Evolutionary conservation across 2,888 invertebrate species (phyloP).

Genomic region (Tetranychus piercei): DNA sequence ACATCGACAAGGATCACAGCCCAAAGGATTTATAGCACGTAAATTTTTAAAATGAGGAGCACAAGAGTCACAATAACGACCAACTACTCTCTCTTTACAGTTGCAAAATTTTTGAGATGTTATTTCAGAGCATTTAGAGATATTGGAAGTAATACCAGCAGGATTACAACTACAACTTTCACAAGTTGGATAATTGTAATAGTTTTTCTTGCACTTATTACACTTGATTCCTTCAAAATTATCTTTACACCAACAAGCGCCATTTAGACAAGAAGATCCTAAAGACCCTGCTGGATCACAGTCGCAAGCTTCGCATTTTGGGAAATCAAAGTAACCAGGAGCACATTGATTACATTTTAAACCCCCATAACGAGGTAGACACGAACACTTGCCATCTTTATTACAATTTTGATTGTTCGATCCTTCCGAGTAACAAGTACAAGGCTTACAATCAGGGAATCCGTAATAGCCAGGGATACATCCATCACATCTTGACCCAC

Average conservation of each 20-base stretch:
- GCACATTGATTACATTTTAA: conserved; percentile 70
- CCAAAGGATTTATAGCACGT: conserved; percentile 58
- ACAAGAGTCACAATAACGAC: conserved; percentile 68
- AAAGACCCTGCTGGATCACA: conserved; percentile 44
- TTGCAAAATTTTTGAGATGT: conserved; percentile 33
- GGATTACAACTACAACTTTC: conserved; percentile 75
- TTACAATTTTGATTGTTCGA: background rate
- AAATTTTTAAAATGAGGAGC: conserved; percentile 88
- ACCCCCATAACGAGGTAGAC: conserved; percentile 55
- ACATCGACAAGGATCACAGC: conserved; percentile 82
- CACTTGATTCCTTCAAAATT: conserved; percentile 75
- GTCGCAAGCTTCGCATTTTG: conserved; percentile 66
- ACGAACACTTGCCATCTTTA: background rate
- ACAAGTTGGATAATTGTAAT: conserved; percentile 85
- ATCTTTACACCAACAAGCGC: conserved; percentile 38
- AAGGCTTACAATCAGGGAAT: background rate
- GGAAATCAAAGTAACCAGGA: conserved; percentile 58
- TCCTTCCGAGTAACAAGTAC: background rate
- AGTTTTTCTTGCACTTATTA: conserved; percentile 34
- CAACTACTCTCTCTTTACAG: conserved; percentile 81
- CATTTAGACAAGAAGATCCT: conserved; percentile 68
- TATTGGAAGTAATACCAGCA: conserved; percentile 62
- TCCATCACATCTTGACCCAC: background rate
- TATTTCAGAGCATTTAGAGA: conserved; percentile 65
- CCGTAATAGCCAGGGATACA: background rate